Percentiles rank a stretch among this genome's conserved stretches.
phyloP scores from a whole-genome alignment of 1,140 invertebrate genomes.

The Steinernema feltiae region DNA sequence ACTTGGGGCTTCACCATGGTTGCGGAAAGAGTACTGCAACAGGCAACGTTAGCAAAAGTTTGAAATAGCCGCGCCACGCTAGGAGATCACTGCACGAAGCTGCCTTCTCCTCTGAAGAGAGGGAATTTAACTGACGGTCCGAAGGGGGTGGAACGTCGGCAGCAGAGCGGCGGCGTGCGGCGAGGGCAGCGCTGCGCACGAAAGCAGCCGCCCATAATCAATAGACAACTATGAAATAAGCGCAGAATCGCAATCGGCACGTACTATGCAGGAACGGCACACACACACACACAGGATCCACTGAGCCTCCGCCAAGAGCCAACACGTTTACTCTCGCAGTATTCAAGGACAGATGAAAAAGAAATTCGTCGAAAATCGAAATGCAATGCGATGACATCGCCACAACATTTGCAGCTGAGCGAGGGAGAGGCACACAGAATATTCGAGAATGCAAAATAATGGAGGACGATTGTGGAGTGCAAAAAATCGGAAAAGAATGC shows the following conservation, averaged over 20 bases:
- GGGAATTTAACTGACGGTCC: constrained; percentile 6
- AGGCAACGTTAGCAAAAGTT: background rate
- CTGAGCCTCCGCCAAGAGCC: background rate
- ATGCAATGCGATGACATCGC: no score
- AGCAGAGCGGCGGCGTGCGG: background rate
- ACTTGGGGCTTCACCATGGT: constrained; percentile 49
- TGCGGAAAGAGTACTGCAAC: constrained; percentile 6
- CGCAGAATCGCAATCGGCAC: background rate
- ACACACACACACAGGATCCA: background rate
- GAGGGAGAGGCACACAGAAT: no score
- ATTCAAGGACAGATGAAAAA: no score
- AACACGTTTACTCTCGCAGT: no score
- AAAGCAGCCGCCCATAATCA: constrained; percentile 15
- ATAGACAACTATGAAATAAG: background rate
- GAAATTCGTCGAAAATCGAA: no score
- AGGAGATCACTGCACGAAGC: background rate
- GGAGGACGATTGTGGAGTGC: no score
- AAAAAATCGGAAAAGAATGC: no score
- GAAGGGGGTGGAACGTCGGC: constrained; percentile 7
- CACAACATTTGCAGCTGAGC: no score
- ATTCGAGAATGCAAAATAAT: no score
- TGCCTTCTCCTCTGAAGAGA: background rate
- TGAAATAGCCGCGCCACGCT: background rate
- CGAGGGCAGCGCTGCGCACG: background rate
- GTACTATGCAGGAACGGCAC: background rate